A percentile compares a stretch with the other conserved stretches of the same genome.
Evolutionary conservation across 2,113 vertebrate genomes (phyloP).

Genomic region (Gymnarchus niloticus): DNA sequence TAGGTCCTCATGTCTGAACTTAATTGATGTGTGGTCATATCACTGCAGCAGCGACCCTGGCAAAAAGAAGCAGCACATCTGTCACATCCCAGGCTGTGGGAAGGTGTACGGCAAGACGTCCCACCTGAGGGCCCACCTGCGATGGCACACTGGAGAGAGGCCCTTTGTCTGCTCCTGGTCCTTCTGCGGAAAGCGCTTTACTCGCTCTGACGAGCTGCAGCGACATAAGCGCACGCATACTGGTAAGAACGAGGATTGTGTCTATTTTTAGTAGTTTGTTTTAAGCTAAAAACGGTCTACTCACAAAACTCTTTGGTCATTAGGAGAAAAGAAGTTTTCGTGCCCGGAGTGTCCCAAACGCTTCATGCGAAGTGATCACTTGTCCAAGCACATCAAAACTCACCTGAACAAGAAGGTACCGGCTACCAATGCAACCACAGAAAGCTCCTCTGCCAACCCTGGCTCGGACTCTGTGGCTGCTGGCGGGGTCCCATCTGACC

Average conservation of each 20-base stretch:
- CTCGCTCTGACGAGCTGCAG: slow-evolving; percentile 89
- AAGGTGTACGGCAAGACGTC: slow-evolving; percentile 96
- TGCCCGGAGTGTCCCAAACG: slow-evolving; percentile 88
- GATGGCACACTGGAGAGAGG: slow-evolving; percentile 94
- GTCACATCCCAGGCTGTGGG: slow-evolving; percentile 84
- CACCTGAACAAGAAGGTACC: slow-evolving; percentile 84
- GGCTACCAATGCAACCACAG: not conserved
- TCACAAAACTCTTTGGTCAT: not conserved
- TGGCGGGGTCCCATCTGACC: slow-evolving; percentile 51
- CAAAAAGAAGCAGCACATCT: slow-evolving; percentile 97
- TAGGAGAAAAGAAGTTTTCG: slow-evolving; percentile 88
- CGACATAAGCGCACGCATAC: slow-evolving; percentile 94
- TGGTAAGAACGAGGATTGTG: slow-evolving; percentile 51
- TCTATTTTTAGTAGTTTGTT: not conserved
- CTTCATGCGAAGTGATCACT: slow-evolving; percentile 94
- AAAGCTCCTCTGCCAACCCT: slow-evolving; percentile 36
- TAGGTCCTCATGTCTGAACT: not conserved
- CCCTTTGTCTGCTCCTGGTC: slow-evolving; percentile 88
- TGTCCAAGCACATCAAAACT: slow-evolving; percentile 94
- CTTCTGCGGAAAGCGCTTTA: slow-evolving; percentile 93
- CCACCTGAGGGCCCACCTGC: slow-evolving; percentile 84
- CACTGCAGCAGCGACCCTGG: slow-evolving; percentile 66
- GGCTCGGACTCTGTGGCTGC: slow-evolving; percentile 57
- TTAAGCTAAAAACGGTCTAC: not conserved
- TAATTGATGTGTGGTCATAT: too few species aligned